Conservation (phyloP, 2,113 vertebrate genomes). For the Nothoprocta pentlandii region DNA sequence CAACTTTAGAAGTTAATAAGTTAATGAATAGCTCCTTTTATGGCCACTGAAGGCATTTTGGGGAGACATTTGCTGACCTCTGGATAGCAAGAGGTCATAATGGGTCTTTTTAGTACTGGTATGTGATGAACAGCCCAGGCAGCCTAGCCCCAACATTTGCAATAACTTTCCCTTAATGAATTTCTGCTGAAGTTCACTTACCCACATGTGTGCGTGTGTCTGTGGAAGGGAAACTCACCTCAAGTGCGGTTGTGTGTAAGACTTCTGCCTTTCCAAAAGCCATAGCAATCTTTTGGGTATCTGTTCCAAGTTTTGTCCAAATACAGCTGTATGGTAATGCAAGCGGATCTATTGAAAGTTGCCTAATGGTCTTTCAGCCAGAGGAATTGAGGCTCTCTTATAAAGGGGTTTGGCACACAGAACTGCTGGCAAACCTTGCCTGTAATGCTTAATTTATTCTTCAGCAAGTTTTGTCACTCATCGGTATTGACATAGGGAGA, state of each 20-base stretch:
- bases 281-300: not conserved
- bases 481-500: not conserved
- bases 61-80: not conserved
- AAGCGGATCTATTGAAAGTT: not conserved
- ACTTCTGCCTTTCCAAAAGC: not conserved
- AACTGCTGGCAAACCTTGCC: not conserved
- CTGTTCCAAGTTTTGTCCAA: not conserved
- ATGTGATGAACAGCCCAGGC: not conserved
- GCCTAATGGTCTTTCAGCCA: not conserved
- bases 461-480: not conserved
- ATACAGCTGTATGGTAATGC: not conserved
- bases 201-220: rapidly evolving
- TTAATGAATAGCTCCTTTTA: not conserved
- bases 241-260: not conserved
- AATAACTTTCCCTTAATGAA: rapidly evolving
- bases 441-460: not conserved
- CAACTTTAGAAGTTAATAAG: not conserved
- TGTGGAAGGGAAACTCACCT: not conserved
- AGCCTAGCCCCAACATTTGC: not conserved
- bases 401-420: not conserved
- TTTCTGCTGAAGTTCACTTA: not conserved
- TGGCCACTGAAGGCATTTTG: not conserved
- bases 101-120: not conserved
- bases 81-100: not conserved
- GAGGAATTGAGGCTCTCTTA: not conserved